phyloP scores from a whole-genome alignment of 2,888 invertebrate species.

The Adelognathus sp. region DNA sequence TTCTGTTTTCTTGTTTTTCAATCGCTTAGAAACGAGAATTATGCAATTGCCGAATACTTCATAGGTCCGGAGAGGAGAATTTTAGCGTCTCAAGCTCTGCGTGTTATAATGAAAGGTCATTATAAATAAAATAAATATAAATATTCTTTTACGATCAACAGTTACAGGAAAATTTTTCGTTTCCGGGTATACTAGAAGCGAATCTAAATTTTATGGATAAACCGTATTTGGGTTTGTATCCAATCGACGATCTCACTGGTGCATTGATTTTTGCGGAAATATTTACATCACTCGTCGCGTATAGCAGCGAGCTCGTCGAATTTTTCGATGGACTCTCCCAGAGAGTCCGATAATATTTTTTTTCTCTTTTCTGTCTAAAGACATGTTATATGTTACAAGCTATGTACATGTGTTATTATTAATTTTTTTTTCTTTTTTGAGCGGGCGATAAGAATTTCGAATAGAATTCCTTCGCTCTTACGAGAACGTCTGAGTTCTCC shows the following conservation, averaged over 20 bases:
- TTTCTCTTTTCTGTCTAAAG: neutral
- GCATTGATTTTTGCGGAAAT: neutral
- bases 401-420: conserved; percentile 54
- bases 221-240: neutral
- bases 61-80: neutral
- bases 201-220: neutral
- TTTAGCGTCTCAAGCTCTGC: conserved; percentile 10
- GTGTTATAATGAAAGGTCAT: conserved; percentile 23
- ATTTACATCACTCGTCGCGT: neutral
- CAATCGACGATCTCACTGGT: neutral
- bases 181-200: neutral
- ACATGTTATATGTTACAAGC: conserved; percentile 12
- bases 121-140: conserved; percentile 27
- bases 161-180: neutral
- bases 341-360: neutral
- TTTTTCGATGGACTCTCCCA: neutral
- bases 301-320: neutral
- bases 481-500: neutral
- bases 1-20: conserved; percentile 2
- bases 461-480: neutral
- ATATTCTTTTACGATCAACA: neutral
- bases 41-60: conserved; percentile 1
- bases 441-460: neutral
- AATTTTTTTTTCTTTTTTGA: no score
- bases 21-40: neutral